These are phyloP conservation scores for Nycteola revayana DNA, from an alignment of 2,888 invertebrate genomes.

Conservation along the genomic window DNA sequence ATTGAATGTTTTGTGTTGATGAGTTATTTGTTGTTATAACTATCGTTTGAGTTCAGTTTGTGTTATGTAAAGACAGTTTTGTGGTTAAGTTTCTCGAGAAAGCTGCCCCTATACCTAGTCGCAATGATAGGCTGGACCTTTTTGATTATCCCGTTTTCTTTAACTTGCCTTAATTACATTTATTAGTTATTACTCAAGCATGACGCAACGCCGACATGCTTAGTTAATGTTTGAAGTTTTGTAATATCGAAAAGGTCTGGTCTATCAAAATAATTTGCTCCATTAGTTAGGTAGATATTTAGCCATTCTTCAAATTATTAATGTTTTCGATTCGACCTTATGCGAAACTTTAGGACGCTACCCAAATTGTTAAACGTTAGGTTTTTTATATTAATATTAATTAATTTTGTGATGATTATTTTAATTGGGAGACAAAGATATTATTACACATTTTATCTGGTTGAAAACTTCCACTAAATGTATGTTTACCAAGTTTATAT, in stretches of 20 bases:
- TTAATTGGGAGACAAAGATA: conserved; percentile 31
- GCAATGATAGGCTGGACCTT: conserved; percentile 63
- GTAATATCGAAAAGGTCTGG: conserved; percentile 63
- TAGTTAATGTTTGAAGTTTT: conserved; percentile 36
- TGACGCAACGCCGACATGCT: conserved; percentile 17
- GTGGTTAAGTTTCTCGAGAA: conserved; percentile 57
- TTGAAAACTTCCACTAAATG: too few relatives aligned
- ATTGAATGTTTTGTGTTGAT: conserved; percentile 48
- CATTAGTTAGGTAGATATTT: conserved; percentile 79
- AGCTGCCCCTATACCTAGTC: conserved; percentile 76
- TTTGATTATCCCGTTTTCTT: conserved; percentile 45
- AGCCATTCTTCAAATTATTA: conserved; percentile 74
- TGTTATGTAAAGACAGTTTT: conserved; percentile 53
- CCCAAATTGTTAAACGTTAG: conserved; percentile 49
- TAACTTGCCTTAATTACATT: conserved; percentile 30
- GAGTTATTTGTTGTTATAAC: conserved; percentile 34
- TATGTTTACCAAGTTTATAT: too few relatives aligned
- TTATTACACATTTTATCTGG: too few relatives aligned
- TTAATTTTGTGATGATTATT: conserved; percentile 36
- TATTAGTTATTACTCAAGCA: conserved; percentile 34
- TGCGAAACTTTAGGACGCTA: conserved; percentile 43
- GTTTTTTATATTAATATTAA: conserved; percentile 40
- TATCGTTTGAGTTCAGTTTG: conserved; percentile 47
- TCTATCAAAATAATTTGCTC: conserved; percentile 69
- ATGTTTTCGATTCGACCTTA: conserved; percentile 70